Evolutionary conservation across 2,797 vertebrate genomes (phyloP), one percentile per base, ranked within the genome.

Genomic region (Smutsia temminckii): DNA sequence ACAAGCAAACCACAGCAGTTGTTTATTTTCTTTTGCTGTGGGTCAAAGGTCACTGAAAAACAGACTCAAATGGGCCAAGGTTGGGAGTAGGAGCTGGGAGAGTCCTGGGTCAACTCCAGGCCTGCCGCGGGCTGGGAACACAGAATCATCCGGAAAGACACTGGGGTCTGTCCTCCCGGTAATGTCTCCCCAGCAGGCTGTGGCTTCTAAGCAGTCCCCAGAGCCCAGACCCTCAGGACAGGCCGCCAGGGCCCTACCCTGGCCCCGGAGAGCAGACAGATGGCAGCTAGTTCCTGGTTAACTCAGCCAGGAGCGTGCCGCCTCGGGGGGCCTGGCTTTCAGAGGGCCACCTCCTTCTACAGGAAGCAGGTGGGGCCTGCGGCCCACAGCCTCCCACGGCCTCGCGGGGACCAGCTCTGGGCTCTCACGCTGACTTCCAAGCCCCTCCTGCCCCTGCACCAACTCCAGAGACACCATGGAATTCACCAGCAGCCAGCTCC

Each of bases 141-240:
- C 42, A 64, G n/a, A 79, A n/a, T 12, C 34, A 51, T 59, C 81
- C 46, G 72, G 91, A 91, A 90, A 68, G 63, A 86, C 0, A 0
- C 4, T 0, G 9, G 4, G 27, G 12, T 40, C 23, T 0, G 12
- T 25, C 32, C 21, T n/a, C 59, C 2, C 0, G 23, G 72, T 40
- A 5, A 20, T 32, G 40, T 63, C 51, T 6, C 40, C 69, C 4
- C 6, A 42, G 17, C 55, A 57, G 27, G 8, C 42, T 18, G 57
- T 7, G 2, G 27, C 27, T 7, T 34, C 42, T 5, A 5, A 9
- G 37, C 9, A 21, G 5, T 0, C 16, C 23, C 46, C 66, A 63
- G 57, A 25, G 4, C 20, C 21, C 25, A 21, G 27, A 11, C 7
- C 63, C 57, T 32, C 20, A 1, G 32, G 5, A 64, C 21, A 18